Evolutionary conservation across 2,888 invertebrate species (phyloP).

Genomic region (Meganola albula): DNA sequence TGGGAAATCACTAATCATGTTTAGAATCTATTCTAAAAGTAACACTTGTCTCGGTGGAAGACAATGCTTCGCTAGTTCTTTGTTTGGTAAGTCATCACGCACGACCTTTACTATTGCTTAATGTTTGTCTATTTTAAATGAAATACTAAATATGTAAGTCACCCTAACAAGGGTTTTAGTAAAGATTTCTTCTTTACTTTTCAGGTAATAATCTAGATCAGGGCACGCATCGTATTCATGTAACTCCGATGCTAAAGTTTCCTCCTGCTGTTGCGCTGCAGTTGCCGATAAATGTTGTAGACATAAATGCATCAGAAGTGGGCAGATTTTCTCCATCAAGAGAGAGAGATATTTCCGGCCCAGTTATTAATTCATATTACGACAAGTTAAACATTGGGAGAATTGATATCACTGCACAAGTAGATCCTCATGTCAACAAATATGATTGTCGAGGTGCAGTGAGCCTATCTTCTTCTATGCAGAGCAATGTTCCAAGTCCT

Average conservation of each 20-base stretch:
- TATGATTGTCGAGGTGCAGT: slow-evolving; percentile 83
- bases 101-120: slow-evolving; percentile 13
- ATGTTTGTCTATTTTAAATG: no score
- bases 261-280: slow-evolving; percentile 74
- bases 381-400: slow-evolving; percentile 37
- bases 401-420: slow-evolving; percentile 54
- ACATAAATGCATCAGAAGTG: slow-evolving; percentile 81
- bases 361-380: slow-evolving; percentile 73
- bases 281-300: slow-evolving; percentile 79
- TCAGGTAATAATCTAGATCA: slow-evolving; percentile 41
- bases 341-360: slow-evolving; percentile 80
- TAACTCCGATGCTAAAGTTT: slow-evolving; percentile 65
- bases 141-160: no score
- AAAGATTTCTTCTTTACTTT: no score
- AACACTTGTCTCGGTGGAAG: slow-evolving; percentile 18
- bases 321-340: slow-evolving; percentile 81
- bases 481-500: slow-evolving; percentile 85
- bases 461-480: slow-evolving; percentile 83
- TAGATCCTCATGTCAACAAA: slow-evolving; percentile 79
- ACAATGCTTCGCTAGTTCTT: slow-evolving; percentile 17
- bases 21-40: slow-evolving; percentile 23
- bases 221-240: slow-evolving; percentile 70
- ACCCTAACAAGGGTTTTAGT: no score
- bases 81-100: slow-evolving; percentile 24
- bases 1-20: slow-evolving; percentile 18